Base-by-base conservation (phyloP, 2,113 vertebrate genomes). In the Cyprinodon variegatus region DNA sequence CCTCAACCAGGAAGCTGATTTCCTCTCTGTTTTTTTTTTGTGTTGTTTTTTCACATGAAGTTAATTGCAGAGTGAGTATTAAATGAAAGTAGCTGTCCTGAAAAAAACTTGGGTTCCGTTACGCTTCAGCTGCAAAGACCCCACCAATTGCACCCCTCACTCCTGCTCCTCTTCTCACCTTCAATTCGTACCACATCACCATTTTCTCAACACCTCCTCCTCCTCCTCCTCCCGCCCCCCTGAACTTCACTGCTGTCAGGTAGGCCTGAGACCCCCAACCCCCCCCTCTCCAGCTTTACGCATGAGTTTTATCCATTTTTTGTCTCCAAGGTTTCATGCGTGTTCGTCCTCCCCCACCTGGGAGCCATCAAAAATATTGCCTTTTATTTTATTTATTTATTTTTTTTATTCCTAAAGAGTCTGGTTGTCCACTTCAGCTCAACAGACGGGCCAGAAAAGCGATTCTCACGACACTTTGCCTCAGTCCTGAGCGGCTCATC, bases 181-280 rank as follows among this genome's bases (percentile, higher is more conserved):
- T 86, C 78, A 63, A 40, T 82, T 92, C 90, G 90, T 91, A 93
- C 93, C 92, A 92, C 90, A 92, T 91, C 89, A 92, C 84, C 86
- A 86, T 91, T 89, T 90, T 88, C 82, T 83, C 69, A 61, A 85
- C 76, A 80, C 68, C 62, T 62, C 17, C 50, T 20, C 13, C 72
- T 45, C 60, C 61, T 20, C 68, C 50, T 85, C 74, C 73, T 86
- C 72, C 50, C 60, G 61, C 36, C 68, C 50, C 86, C 74, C 73
- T 86, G 70, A 90, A 93, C 90, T 93, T 93, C 83, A 86, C 67
- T 82, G 83, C 90, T 86, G 83, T 88, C 82, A 81, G 91, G 84
- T 84, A 88, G 87, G 91, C 89, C 90, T 78, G 15, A 73, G 79
- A 76, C 81, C 70, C 76, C 80, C 77, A 83, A 61, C 57, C 77